Evolutionary conservation across 1,140 invertebrate species (phyloP), one percentile per base, ranked within the genome.

Genomic region (Papilio polytes): DNA sequence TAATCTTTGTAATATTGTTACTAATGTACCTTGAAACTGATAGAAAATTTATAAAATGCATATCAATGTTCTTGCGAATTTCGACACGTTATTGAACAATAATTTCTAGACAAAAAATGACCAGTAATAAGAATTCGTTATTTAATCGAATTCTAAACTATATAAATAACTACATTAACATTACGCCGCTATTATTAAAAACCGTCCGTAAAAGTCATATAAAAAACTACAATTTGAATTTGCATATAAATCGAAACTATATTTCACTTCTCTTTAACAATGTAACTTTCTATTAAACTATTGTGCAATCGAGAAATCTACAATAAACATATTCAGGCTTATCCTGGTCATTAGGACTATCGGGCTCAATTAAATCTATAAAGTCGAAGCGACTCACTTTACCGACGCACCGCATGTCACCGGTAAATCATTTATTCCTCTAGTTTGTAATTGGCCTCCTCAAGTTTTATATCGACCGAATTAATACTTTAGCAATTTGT

Each of bases 281-380:
- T 66, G 13, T 66, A 15, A 66, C 63, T 66, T 66, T 66, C 63
- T 15, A 15, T 66, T 66, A 31, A 66, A 66, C 63, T 36, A 31
- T 70, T 70, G 63, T 70, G 63, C 22, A 70, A 36, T 70, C 36
- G 63, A 70, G 63, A 70, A 70, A 70, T 70, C 26, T 31, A 15
- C 63, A 36, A 31, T 36, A 70, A 70, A 70, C 15, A 13, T 70
- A 63, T 63, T 63, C 22, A 31, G 26, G 63, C 63, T 70, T 70
- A 70, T 70, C 63, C 63, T 70, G 63, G 63, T 70, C 63, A 70
- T 70, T 70, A 66, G 26, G 63, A 66, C 0, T 66, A 70, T 70
- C 63, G 12, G 63, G 22, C 13, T 31, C 63, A 70, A 74, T 74
- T 74, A 74, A 74, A 74, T 74, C 72, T 20, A 46, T 18, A 46